Evolutionary conservation across 2,113 vertebrate species (phyloP).

Genomic region (Chaetodon trifascialis): DNA sequence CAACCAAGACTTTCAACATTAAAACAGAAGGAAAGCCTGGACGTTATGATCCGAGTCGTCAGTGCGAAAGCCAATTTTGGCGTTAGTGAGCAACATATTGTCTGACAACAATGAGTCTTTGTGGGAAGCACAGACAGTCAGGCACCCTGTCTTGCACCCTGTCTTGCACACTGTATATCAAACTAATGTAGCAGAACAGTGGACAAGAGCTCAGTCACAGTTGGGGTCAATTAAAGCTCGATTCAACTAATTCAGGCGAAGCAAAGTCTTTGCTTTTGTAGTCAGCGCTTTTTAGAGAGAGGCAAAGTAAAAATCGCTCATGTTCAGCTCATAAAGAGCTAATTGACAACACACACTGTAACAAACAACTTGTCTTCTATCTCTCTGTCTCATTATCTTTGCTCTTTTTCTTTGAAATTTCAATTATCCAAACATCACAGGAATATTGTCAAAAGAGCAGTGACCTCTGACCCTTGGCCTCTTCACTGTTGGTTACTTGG

Average conservation of each 20-base stretch:
- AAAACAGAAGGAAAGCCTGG: constrained; percentile 58
- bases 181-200: constrained; percentile 71
- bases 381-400: neutral
- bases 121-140: constrained; percentile 78
- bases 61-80: constrained; percentile 68
- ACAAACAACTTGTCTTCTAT: neutral
- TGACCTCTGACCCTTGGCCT: constrained; percentile 46
- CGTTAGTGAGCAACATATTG: constrained; percentile 69
- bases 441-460: constrained; percentile 23
- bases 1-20: constrained; percentile 47
- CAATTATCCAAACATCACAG: constrained; percentile 8
- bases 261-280: constrained; percentile 6
- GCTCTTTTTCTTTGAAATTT: neutral
- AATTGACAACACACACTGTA: neutral
- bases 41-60: constrained; percentile 13
- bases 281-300: constrained; percentile 10
- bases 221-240: constrained; percentile 74
- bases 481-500: neutral
- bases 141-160: constrained; percentile 78
- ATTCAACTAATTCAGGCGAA: constrained; percentile 59
- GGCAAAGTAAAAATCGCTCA: neutral
- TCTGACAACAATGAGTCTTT: constrained; percentile 79
- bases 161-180: constrained; percentile 77
- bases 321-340: neutral
- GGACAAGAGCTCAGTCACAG: constrained; percentile 67